Conservation (phyloP, 2,888 invertebrate species). For the Dorcus hopei region DNA sequence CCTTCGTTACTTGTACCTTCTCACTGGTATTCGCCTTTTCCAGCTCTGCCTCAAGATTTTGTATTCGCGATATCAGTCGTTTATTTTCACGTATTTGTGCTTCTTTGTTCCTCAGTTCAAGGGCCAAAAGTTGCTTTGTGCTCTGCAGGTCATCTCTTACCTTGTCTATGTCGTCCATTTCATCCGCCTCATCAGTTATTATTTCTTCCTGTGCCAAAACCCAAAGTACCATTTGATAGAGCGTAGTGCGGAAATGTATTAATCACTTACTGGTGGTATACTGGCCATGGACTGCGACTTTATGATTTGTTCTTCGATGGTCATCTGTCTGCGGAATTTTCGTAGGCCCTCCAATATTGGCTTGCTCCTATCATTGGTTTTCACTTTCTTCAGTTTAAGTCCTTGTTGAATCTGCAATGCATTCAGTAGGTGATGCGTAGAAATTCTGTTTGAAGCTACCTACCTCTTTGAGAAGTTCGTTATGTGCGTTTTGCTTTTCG, state of each 20-base stretch:
- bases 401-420: slow-evolving; percentile 68
- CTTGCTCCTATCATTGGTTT: slow-evolving; percentile 82
- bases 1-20: slow-evolving; percentile 10
- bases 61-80: slow-evolving; percentile 72
- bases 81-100: slow-evolving; percentile 78
- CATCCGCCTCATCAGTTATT: slow-evolving; percentile 63
- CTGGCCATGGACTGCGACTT: slow-evolving; percentile 73
- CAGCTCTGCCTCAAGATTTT: slow-evolving; percentile 77
- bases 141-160: slow-evolving; percentile 88
- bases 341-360: slow-evolving; percentile 79
- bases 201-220: slow-evolving; percentile 37
- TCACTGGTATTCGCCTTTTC: slow-evolving; percentile 54
- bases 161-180: slow-evolving; percentile 88
- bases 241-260: not conserved
- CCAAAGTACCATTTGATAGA: not conserved
- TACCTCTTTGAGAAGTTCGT: slow-evolving; percentile 67
- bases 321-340: slow-evolving; percentile 85
- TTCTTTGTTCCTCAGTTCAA: slow-evolving; percentile 82
- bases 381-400: slow-evolving; percentile 69
- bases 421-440: not conserved
- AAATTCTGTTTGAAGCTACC: not conserved
- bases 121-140: slow-evolving; percentile 84
- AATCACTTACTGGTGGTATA: slow-evolving; percentile 49
- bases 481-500: slow-evolving; percentile 77
- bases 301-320: slow-evolving; percentile 84